Percentiles rank a stretch among this genome's conserved stretches.
Evolutionary conservation across 2,797 vertebrate species (phyloP).

Genomic region (Bovichtus diacanthus): DNA sequence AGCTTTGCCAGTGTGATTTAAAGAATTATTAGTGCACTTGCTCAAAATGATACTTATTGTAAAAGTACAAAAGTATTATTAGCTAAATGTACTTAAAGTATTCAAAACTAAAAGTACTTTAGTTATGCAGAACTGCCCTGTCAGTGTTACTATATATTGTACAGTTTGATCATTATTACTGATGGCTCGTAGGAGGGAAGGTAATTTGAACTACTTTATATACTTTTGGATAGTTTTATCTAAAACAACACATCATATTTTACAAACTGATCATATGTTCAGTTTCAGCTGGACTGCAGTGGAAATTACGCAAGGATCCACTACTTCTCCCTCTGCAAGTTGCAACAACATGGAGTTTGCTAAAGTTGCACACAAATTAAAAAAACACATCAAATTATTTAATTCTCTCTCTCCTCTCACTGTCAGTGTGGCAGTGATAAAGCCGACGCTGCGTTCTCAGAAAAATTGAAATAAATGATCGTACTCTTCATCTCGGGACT

Average conservation of each 20-base stretch:
- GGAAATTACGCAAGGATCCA: background rate
- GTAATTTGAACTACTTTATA: too few species aligned
- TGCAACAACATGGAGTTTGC: too few species aligned
- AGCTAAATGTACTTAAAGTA: background rate
- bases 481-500: background rate
- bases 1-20: too few species aligned
- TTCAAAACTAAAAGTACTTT: background rate
- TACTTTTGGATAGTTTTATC: too few species aligned
- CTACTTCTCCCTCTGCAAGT: background rate
- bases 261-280: too few species aligned
- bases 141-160: background rate
- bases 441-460: slow-evolving; percentile 4
- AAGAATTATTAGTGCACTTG: too few species aligned
- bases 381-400: background rate
- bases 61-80: too few species aligned
- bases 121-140: background rate
- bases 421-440: background rate
- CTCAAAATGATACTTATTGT: too few species aligned
- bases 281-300: too few species aligned
- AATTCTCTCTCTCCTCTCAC: background rate
- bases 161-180: too few species aligned
- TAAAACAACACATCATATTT: too few species aligned
- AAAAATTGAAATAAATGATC: background rate
- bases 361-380: background rate
- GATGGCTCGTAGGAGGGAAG: too few species aligned